Conservation (phyloP, 1,140 invertebrate genomes). For the Meloidogyne exigua region DNA sequence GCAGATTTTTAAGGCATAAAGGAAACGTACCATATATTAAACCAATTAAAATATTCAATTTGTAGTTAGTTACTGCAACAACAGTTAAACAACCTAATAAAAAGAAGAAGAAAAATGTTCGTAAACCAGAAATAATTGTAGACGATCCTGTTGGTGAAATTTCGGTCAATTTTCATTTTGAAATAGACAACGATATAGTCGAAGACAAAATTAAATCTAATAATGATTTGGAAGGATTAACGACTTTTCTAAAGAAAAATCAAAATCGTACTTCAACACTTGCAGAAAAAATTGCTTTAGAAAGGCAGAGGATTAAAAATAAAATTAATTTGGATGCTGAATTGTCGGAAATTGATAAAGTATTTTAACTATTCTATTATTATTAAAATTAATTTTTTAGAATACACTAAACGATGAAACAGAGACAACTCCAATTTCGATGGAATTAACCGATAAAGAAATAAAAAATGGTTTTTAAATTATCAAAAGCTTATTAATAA, state of each 20-base stretch:
- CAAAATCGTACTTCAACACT: neutral
- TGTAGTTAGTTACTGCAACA: neutral
- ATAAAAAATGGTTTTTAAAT: constrained; percentile 1
- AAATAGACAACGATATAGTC: neutral
- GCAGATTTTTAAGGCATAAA: no score
- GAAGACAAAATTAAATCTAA: neutral
- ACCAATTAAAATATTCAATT: neutral
- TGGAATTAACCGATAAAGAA: neutral
- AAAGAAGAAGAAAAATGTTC: neutral
- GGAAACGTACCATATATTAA: no score
- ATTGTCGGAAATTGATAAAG: neutral
- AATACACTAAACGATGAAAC: neutral
- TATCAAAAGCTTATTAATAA: neutral
- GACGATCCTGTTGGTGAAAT: neutral
- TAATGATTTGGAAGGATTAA: constrained; percentile 16
- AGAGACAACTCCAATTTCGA: neutral
- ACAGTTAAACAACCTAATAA: neutral
- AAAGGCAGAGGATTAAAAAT: neutral
- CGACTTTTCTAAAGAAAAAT: constrained; percentile 20
- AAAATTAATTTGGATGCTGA: neutral
- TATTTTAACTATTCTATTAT: neutral
- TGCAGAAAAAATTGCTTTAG: constrained; percentile 11
- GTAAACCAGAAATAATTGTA: neutral
- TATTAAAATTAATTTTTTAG: neutral
- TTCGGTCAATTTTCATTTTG: constrained; percentile 17